phyloP scores from a whole-genome alignment of 2,113 vertebrate genomes.

The Collichthys lucidus region DNA sequence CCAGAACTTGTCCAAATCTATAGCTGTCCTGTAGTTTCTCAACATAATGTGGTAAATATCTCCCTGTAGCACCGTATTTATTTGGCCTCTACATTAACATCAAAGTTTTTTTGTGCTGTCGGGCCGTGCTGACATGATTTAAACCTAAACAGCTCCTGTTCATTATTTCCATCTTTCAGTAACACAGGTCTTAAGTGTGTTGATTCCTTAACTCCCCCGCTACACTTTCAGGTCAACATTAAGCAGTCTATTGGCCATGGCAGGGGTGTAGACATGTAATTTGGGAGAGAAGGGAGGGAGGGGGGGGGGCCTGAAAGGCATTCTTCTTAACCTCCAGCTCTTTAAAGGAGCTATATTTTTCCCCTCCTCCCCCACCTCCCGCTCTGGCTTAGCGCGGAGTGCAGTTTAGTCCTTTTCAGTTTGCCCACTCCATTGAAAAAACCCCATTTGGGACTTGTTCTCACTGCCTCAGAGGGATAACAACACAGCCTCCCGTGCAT shows the following conservation, averaged over 20 bases:
- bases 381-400: conserved; percentile 77
- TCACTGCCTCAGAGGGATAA: conserved; percentile 64
- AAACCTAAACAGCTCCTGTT: conserved; percentile 36
- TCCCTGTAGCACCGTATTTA: neutral
- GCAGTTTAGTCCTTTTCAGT: conserved; percentile 85
- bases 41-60: neutral
- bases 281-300: conserved; percentile 65
- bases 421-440: conserved; percentile 86
- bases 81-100: conserved; percentile 23
- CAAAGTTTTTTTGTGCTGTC: neutral
- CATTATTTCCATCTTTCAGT: conserved; percentile 46
- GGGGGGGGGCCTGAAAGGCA: conserved; percentile 75
- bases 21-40: neutral
- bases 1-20: conserved; percentile 8
- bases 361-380: conserved; percentile 75
- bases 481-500: conserved; percentile 61
- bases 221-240: conserved; percentile 74
- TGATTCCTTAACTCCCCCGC: conserved; percentile 69
- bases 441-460: conserved; percentile 73
- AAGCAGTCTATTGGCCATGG: conserved; percentile 75
- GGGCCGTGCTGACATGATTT: conserved; percentile 35
- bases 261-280: conserved; percentile 82
- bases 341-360: conserved; percentile 85
- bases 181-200: conserved; percentile 62
- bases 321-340: conserved; percentile 81